Conservation (phyloP, 2,888 invertebrate genomes). For the Caenorhabditis sp. region DNA sequence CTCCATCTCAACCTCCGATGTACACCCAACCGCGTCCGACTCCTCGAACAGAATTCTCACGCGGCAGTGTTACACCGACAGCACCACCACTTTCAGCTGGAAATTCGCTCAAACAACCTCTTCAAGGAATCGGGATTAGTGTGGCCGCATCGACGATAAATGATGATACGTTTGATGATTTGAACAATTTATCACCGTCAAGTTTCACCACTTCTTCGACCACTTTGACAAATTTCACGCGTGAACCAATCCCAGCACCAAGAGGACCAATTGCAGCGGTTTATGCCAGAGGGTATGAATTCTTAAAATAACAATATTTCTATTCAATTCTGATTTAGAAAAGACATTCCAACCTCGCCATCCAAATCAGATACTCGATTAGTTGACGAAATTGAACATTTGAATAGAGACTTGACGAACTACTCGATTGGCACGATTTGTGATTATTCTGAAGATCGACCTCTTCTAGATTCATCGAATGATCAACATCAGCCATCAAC, state of each 20-base stretch:
- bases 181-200: neutral
- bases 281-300: constrained; percentile 36
- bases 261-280: constrained; percentile 39
- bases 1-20: constrained; percentile 40
- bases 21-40: constrained; percentile 28
- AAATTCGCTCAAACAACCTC: constrained; percentile 32
- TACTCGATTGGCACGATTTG: constrained; percentile 48
- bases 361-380: constrained; percentile 21
- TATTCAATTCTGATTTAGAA: constrained; percentile 7
- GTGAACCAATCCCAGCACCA: constrained; percentile 22
- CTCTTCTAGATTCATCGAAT: constrained; percentile 34
- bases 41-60: constrained; percentile 27
- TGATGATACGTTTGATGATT: neutral
- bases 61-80: constrained; percentile 43
- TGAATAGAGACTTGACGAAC: constrained; percentile 53
- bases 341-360: constrained; percentile 28
- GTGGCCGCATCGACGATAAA: neutral
- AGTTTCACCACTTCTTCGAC: constrained; percentile 6
- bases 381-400: constrained; percentile 40
- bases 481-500: neutral
- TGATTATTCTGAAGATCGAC: constrained; percentile 51
- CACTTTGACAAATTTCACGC: constrained; percentile 20
- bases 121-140: constrained; percentile 23
- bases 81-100: constrained; percentile 53
- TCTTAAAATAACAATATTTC: neutral